phyloP scores from a whole-genome alignment of 2,113 vertebrate genomes.

The Burhinus oedicnemus region DNA sequence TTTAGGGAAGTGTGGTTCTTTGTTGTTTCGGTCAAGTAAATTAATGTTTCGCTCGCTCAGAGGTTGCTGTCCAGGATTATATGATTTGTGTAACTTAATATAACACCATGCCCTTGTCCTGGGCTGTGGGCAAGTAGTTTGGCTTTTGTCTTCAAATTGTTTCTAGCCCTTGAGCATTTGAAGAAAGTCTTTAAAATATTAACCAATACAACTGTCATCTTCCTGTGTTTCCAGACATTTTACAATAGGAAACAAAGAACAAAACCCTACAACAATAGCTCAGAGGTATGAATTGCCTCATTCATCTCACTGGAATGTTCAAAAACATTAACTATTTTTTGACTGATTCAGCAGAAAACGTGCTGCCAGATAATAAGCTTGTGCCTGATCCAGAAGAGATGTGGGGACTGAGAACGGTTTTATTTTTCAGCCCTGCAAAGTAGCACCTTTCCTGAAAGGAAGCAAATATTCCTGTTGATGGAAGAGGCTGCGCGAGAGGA shows the following conservation, averaged over 20 bases:
- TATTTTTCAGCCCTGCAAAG: constrained; percentile 19
- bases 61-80: not conserved
- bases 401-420: not conserved
- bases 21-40: not conserved
- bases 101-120: constrained; percentile 25
- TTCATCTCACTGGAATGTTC: constrained; percentile 65
- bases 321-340: constrained; percentile 70
- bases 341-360: constrained; percentile 63
- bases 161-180: not conserved
- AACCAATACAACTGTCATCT: constrained; percentile 55
- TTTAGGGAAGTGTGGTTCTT: not conserved
- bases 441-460: constrained; percentile 48
- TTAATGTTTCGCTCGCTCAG: not conserved
- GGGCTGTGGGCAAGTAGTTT: not conserved
- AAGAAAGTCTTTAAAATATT: constrained; percentile 62
- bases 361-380: not conserved
- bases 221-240: constrained; percentile 69
- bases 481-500: not conserved
- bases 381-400: not conserved
- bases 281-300: constrained; percentile 70
- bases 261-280: constrained; percentile 63
- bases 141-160: constrained; percentile 2
- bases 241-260: constrained; percentile 70
- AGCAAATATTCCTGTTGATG: constrained; percentile 35
- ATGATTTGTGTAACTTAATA: not conserved